These are phyloP conservation scores for Polydrusus tereticollis DNA, from an alignment of 2,888 invertebrate species.

Conservation along the genomic window DNA sequence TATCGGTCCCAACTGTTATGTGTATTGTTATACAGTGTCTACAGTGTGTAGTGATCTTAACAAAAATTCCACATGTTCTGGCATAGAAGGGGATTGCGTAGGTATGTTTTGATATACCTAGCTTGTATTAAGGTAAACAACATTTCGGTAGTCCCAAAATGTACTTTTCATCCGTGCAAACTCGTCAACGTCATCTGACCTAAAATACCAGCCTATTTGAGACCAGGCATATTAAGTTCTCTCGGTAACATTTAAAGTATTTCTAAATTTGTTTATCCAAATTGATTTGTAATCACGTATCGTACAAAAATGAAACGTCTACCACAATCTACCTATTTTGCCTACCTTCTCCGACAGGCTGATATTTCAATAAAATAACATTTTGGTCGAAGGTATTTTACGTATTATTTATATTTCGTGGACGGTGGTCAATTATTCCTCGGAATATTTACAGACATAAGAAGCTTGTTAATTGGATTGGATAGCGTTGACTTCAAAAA, in stretches of 20 bases:
- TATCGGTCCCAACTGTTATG: constrained; percentile 53
- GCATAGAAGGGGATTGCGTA: constrained; percentile 35
- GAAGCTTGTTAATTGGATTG: not conserved
- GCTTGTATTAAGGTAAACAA: constrained; percentile 45
- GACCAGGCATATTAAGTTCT: not conserved
- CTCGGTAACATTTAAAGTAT: not conserved
- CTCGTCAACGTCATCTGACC: not conserved
- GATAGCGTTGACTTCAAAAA: not conserved
- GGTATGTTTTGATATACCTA: constrained; percentile 45
- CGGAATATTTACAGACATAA: not conserved
- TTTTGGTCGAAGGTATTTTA: constrained; percentile 17
- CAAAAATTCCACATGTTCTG: constrained; percentile 46
- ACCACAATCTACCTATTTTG: too few relatives aligned
- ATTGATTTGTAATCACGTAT: constrained; percentile 1
- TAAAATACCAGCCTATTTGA: not conserved
- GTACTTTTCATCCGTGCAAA: constrained; percentile 5
- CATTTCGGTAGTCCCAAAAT: constrained; percentile 25
- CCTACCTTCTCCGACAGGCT: constrained; percentile 3
- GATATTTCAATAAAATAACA: constrained; percentile 22
- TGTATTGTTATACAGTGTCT: constrained; percentile 49
- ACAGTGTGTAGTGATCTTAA: constrained; percentile 34
- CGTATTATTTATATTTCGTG: constrained; percentile 30
- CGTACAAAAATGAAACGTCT: not conserved
- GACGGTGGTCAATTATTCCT: constrained; percentile 14
- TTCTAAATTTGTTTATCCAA: not conserved